Conservation (phyloP, 2,888 invertebrate species). For the Euzetes globulus region DNA sequence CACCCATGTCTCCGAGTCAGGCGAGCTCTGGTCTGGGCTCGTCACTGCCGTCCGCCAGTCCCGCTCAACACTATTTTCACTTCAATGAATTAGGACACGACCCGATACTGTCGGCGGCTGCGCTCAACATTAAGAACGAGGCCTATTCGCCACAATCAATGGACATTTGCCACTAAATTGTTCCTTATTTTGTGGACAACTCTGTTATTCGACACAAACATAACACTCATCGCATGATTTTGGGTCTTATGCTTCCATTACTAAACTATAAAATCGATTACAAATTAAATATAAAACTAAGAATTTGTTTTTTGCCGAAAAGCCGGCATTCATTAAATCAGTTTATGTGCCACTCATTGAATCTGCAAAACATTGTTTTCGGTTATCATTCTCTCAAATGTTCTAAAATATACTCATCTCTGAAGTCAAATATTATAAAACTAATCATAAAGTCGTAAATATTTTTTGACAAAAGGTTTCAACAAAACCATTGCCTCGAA, state of each 20-base stretch:
- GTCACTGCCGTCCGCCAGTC: conserved; percentile 29
- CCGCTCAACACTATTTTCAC: conserved; percentile 22
- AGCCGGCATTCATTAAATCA: not conserved
- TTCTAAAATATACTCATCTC: not conserved
- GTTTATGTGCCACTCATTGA: conserved; percentile 4
- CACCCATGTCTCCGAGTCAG: conserved; percentile 33
- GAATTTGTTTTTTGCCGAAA: not conserved
- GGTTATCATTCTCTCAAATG: not conserved
- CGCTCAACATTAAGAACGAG: conserved; percentile 34
- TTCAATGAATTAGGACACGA: conserved; percentile 11
- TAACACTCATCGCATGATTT: not conserved
- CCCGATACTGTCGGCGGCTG: conserved; percentile 11
- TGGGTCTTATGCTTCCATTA: conserved; percentile 3
- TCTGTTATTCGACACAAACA: not conserved
- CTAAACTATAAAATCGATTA: not conserved
- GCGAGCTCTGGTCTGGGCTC: conserved; percentile 34
- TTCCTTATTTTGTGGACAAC: not conserved
- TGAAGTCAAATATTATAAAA: not conserved
- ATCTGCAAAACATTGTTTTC: not conserved
- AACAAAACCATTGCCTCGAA: not conserved
- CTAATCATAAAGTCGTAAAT: not conserved
- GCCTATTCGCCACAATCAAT: conserved; percentile 36
- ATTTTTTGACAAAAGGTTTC: not conserved
- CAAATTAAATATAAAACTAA: not conserved
- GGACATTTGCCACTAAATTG: conserved; percentile 35